Conservation (phyloP, 2,113 vertebrate species). For the Sturnira hondurensis region DNA sequence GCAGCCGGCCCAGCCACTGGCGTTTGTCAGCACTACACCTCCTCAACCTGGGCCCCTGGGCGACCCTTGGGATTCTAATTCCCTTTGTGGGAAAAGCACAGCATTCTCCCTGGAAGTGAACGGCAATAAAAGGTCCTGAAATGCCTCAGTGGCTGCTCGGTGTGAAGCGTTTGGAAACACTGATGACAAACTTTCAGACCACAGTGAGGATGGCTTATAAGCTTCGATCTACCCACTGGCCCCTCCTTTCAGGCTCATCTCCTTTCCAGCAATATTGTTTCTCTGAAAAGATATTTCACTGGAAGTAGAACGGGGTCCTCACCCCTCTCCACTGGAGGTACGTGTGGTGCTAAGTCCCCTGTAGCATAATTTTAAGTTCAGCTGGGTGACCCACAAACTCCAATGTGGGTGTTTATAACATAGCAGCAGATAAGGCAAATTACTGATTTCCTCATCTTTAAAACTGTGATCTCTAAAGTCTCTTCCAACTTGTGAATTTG, state of each 20-base stretch:
- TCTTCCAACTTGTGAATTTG: neutral
- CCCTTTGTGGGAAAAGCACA: neutral
- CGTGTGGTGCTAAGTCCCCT: neutral
- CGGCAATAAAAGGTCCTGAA: neutral
- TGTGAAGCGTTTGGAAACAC: neutral
- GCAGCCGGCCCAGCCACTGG: neutral
- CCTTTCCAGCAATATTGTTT: neutral
- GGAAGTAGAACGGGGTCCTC: neutral
- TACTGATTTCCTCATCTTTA: neutral
- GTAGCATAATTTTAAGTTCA: neutral
- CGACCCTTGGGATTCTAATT: neutral
- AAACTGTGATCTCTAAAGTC: neutral
- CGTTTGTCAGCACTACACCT: accelerated
- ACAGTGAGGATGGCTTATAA: neutral
- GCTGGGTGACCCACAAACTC: neutral
- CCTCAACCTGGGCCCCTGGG: neutral
- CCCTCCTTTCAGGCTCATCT: neutral
- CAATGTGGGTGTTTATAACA: neutral
- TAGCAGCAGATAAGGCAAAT: neutral
- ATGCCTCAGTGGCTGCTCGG: neutral
- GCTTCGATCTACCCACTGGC: neutral
- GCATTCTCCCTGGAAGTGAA: neutral
- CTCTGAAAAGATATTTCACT: neutral
- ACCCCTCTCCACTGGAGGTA: neutral
- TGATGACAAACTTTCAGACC: neutral